Percentiles rank a stretch among this genome's conserved stretches.
phyloP scores from a whole-genome alignment of 2,797 vertebrate species.

The Erpetoichthys calabaricus region DNA sequence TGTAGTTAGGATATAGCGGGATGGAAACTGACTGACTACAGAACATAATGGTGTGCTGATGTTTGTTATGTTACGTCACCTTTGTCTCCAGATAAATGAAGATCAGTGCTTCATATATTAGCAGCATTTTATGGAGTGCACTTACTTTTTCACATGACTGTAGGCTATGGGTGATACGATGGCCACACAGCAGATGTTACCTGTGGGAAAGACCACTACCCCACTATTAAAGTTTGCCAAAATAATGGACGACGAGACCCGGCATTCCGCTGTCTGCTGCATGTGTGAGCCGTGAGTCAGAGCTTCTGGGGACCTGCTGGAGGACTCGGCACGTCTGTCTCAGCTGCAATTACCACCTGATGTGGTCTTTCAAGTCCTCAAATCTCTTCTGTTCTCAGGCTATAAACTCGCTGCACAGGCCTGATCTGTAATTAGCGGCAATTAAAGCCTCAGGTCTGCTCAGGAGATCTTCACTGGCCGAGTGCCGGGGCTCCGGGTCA shows the following conservation, averaged over 20 bases:
- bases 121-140: too few relatives aligned
- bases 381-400: conserved; percentile 4
- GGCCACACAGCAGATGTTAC: conserved; percentile 41
- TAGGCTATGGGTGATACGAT: conserved; percentile 29
- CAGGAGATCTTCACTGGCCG: neutral
- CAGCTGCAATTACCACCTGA: conserved; percentile 1
- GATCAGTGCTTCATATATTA: too few relatives aligned
- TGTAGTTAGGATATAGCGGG: too few relatives aligned
- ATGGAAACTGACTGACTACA: too few relatives aligned
- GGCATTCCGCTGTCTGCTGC: conserved; percentile 5
- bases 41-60: too few relatives aligned
- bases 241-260: conserved; percentile 14
- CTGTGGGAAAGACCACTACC: conserved; percentile 40
- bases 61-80: too few relatives aligned
- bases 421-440: too few relatives aligned
- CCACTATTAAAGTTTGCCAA: conserved; percentile 35
- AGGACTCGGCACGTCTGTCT: conserved; percentile 12
- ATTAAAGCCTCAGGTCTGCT: neutral
- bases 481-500: too few relatives aligned
- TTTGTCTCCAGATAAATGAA: too few relatives aligned
- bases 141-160: too few relatives aligned
- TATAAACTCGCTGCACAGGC: conserved; percentile 6
- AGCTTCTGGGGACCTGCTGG: conserved; percentile 17
- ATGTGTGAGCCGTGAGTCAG: conserved; percentile 9
- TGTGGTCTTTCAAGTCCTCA: conserved; percentile 18